These are phyloP conservation scores for Ormyrus rosae DNA, from an alignment of 2,888 invertebrate species.

Conservation along the genomic window DNA sequence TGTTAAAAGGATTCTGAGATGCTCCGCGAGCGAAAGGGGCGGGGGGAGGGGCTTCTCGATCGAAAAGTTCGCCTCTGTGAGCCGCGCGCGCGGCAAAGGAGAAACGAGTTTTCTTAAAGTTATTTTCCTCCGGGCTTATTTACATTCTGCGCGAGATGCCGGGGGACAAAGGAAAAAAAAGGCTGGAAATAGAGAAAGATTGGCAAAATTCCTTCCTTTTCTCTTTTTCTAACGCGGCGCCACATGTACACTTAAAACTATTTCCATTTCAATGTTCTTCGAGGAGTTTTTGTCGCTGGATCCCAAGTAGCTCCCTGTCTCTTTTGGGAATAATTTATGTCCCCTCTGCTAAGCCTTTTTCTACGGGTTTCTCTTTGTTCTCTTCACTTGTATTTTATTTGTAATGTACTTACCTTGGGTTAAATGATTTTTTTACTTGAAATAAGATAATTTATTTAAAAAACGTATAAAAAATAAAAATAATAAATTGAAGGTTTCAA, in stretches of 20 bases:
- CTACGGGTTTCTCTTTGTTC: no score
- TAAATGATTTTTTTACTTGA: no score
- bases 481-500: no score
- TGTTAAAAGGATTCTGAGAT: background rate
- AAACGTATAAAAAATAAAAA: no score
- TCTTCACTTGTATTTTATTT: no score
- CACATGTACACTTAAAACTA: background rate
- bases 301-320: background rate
- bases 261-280: constrained; percentile 11
- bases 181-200: constrained; percentile 31
- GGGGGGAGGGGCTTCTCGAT: background rate
- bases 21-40: background rate
- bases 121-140: constrained; percentile 44
- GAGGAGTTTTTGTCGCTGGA: background rate
- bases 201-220: background rate
- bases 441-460: no score
- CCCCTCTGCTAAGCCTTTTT: no score
- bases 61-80: constrained; percentile 22
- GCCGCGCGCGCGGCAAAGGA: constrained; percentile 12
- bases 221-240: background rate
- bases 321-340: background rate
- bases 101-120: constrained; percentile 44
- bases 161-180: background rate
- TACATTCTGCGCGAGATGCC: constrained; percentile 29
- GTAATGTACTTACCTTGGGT: no score